phyloP scores from a whole-genome alignment of 1,140 invertebrate species.

The Aethina tumida region DNA sequence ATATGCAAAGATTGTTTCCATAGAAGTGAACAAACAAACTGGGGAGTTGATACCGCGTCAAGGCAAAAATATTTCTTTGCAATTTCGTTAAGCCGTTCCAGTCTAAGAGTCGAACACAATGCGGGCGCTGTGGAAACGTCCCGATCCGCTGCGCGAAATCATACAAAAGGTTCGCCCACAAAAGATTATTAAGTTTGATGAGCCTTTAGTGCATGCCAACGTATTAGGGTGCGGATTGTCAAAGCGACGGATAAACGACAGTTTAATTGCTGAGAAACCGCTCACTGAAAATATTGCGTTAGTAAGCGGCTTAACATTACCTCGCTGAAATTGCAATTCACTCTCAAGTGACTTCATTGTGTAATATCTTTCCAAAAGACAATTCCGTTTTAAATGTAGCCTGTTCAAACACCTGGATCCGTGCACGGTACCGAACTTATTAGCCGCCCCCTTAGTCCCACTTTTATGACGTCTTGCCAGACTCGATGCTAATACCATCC shows the following conservation, averaged over 20 bases:
- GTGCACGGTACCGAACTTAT: conserved; percentile 1
- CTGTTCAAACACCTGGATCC: conserved; percentile 8
- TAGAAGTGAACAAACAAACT: conserved; percentile 12
- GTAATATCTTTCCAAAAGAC: conserved; percentile 15
- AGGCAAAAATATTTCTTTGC: conserved; percentile 19
- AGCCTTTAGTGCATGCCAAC: conserved; percentile 14
- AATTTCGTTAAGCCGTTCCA: conserved; percentile 20
- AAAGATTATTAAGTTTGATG: conserved; percentile 30
- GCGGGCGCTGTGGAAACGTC: conserved; percentile 13
- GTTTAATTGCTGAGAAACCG: conserved; percentile 16
- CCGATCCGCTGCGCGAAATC: conserved; percentile 15
- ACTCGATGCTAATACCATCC: too few species aligned
- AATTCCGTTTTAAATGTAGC: conserved; percentile 7
- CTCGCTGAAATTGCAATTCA: conserved; percentile 13
- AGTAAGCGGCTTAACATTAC: conserved; percentile 17
- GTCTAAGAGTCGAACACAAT: conserved; percentile 16
- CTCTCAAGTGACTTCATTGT: conserved; percentile 14
- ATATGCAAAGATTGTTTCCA: too few species aligned
- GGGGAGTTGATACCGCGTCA: conserved; percentile 12
- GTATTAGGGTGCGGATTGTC: conserved; percentile 9
- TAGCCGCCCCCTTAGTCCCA: too few species aligned
- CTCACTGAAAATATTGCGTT: conserved; percentile 14
- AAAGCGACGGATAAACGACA: conserved; percentile 12
- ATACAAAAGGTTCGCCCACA: conserved; percentile 23
- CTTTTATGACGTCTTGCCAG: too few species aligned